These are phyloP conservation scores for Tauraco hartlaubi DNA, from an alignment of 2,797 vertebrate genomes.

Conservation along the genomic window DNA sequence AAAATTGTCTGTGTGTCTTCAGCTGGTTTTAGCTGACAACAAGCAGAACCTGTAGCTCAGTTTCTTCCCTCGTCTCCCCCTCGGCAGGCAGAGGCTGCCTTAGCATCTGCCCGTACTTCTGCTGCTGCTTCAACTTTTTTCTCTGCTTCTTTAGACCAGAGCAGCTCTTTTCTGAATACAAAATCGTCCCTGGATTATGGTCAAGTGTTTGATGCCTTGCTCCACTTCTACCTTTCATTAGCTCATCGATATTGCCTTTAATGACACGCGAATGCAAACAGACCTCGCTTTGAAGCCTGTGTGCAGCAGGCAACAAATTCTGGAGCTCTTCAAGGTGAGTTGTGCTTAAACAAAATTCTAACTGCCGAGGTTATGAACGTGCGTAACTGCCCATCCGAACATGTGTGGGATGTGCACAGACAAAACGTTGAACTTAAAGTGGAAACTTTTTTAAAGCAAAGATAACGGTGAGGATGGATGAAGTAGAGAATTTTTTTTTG, in stretches of 20 bases:
- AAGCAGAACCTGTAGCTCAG: slow-evolving; percentile 40
- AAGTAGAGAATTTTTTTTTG: background rate
- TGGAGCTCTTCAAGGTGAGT: background rate
- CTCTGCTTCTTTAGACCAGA: background rate
- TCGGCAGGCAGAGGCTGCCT: background rate
- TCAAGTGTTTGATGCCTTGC: background rate
- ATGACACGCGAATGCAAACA: background rate
- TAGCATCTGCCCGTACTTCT: background rate
- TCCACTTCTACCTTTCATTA: background rate
- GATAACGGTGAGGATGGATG: background rate
- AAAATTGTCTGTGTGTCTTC: slow-evolving; percentile 1
- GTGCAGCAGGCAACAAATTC: background rate
- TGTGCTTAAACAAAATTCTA: background rate
- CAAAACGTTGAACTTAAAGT: background rate
- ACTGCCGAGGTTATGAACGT: background rate
- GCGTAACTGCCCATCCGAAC: background rate
- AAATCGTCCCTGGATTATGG: background rate
- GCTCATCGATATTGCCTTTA: background rate
- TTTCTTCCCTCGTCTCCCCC: background rate
- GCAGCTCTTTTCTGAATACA: background rate
- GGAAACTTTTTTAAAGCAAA: background rate
- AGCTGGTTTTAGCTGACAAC: slow-evolving; percentile 8
- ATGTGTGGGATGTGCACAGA: background rate
- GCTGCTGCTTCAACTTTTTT: slow-evolving; percentile 5
- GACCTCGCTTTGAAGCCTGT: background rate